These are phyloP conservation scores for Metacarcinus magister DNA, from an alignment of 2,888 invertebrate species.

Conservation along the genomic window DNA sequence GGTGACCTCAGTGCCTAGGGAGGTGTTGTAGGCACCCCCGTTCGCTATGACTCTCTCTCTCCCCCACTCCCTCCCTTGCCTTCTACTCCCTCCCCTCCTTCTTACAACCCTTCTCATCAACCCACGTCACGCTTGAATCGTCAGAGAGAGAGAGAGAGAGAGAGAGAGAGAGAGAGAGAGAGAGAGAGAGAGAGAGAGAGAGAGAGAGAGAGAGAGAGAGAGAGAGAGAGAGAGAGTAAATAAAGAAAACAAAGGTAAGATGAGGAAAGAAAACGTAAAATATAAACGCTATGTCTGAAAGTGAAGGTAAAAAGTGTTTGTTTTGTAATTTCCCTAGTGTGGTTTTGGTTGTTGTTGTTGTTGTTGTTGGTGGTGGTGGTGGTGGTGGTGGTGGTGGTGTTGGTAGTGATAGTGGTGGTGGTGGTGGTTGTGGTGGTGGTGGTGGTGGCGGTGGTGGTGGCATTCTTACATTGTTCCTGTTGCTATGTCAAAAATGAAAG, in stretches of 20 bases:
- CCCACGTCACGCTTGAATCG: background rate
- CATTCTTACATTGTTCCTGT: background rate
- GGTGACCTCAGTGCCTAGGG: slow-evolving; percentile 30
- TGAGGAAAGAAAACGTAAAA: background rate
- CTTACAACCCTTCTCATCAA: background rate
- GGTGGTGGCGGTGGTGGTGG: background rate
- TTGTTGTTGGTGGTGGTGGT: background rate
- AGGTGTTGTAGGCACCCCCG: slow-evolving; percentile 1
- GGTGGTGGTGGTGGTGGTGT: background rate
- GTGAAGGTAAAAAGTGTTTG: slow-evolving; percentile 26
- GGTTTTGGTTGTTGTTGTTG: background rate
- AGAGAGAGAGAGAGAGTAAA: too few species aligned
- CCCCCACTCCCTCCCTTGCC: background rate
- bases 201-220: background rate
- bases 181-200: slow-evolving; percentile 2
- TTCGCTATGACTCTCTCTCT: background rate
- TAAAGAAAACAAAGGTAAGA: background rate
- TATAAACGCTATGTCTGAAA: background rate
- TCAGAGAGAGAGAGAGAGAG: background rate
- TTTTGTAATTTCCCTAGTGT: background rate
- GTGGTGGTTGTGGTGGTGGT: background rate
- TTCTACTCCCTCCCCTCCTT: background rate
- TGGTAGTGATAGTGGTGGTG: too few species aligned
- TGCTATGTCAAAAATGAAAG: background rate
- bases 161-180: background rate